Conservation (phyloP, 2,113 vertebrate genomes). For the Oenanthe melanoleuca region DNA sequence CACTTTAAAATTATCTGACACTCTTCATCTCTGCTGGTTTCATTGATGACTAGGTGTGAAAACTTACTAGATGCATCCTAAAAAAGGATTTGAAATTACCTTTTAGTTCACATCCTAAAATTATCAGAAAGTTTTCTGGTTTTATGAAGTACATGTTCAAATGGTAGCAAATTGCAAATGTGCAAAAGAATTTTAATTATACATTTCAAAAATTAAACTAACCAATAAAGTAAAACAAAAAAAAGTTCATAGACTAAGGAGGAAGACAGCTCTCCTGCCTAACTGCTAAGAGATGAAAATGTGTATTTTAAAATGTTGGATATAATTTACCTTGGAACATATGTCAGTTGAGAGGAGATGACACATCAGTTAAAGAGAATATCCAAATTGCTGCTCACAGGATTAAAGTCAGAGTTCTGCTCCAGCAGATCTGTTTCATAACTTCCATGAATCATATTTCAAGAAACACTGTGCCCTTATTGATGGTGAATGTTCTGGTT, state of each 20-base stretch:
- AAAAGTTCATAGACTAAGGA: neutral
- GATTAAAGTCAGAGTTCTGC: neutral
- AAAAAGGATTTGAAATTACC: neutral
- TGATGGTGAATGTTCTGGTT: neutral
- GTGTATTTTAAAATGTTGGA: neutral
- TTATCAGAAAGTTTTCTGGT: neutral
- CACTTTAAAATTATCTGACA: neutral
- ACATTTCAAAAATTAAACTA: neutral
- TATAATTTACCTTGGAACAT: neutral
- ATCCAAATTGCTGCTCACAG: neutral
- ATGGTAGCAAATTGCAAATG: neutral
- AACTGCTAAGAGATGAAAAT: neutral
- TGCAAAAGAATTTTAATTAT: neutral
- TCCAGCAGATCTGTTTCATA: neutral
- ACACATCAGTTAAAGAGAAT: neutral
- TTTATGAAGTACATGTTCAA: neutral
- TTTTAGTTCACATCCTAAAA: neutral
- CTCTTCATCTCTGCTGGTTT: neutral
- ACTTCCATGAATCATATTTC: neutral
- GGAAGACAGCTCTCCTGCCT: neutral
- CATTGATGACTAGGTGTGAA: neutral
- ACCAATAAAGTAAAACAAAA: neutral
- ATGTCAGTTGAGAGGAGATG: neutral
- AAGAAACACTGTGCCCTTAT: neutral
- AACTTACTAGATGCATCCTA: neutral